phyloP scores from a whole-genome alignment of 2,113 vertebrate species.

The cattle (Bos taurus) region ARS-UCD2.0 NC_037338.1:17556001-17556500 shows the following conservation, averaged over 20 bases:
- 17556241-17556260: not conserved
- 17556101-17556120: not conserved
- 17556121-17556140: not conserved
- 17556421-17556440: not conserved
- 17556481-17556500: not conserved
- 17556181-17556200: not conserved
- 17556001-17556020: not conserved
- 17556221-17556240: not conserved
- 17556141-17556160: not conserved
- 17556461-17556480: not conserved
- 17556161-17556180: not conserved
- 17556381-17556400: not conserved
- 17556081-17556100: not conserved
- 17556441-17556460: not conserved
- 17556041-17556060: not conserved
- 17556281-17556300: not conserved
- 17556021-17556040: not conserved
- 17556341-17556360: too few relatives aligned
- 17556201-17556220: not conserved
- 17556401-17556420: not conserved
- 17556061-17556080: not conserved
- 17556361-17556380: not conserved
- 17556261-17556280: not conserved
- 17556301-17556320: not conserved
- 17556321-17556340: not conserved